Base-by-base conservation (phyloP, 2,113 vertebrate genomes). In the Hipposideros armiger region DNA sequence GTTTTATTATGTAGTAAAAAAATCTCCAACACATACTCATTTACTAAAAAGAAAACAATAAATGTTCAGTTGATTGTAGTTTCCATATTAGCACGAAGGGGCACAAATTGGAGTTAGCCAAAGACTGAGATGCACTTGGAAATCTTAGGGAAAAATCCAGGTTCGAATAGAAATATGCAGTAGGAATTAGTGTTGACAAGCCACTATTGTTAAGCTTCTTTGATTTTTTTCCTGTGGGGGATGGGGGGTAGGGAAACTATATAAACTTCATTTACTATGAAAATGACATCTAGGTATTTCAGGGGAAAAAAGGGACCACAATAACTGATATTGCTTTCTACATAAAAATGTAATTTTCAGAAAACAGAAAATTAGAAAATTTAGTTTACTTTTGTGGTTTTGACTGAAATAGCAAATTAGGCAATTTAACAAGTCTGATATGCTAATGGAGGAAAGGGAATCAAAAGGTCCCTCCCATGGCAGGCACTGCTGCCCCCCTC, bases 1-100 rank as follows among this genome's bases (percentile, higher is more conserved):
- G 76, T 87, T 90, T 94, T 84, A 58, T 94, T 88, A 32, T 1
- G 26, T 72, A 85, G 42, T 92, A 87, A 97, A 98, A 97, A 95
- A 94, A 11, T 77, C 69, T 32, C 50, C 45, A 69, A 85, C 93
- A 93, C 42, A 19, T 47, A 80, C 45, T 5, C 93, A 83, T 96
- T 97, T 94, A 91, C 19, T 2, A 20, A 97, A 93, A 87, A 96
- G 96, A 90, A 62, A n/a, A 42, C 81, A 95, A 4, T 0, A 0
- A 92, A 90, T 70, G 19, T 60, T 87, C 82, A 69, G 22, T 45
- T 89, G 78, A 45, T 64, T 14, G 7, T 19, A 69, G 69, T 84
- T 96, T 87, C 91, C 86, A 22, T 90, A 86, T 78, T 73, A 76
- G 62, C 72, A 20, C 1, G 2, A 73, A 90, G 26, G 56, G 87